These are phyloP conservation scores for Cydia amplana DNA, from an alignment of 1,140 invertebrate species.

Conservation along the genomic window DNA sequence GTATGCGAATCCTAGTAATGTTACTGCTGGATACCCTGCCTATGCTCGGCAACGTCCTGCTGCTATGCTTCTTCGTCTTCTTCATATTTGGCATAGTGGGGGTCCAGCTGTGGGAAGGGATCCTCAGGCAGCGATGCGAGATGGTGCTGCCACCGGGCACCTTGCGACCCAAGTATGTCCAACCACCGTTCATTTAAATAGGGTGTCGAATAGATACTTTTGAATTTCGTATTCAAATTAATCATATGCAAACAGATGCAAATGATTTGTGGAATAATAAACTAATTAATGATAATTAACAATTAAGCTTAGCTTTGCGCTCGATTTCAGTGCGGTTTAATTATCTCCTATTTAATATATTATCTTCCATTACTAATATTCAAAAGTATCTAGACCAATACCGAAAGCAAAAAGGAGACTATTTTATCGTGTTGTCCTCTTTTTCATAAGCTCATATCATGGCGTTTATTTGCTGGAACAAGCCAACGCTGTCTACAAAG, in stretches of 20 bases:
- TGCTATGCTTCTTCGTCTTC: slow-evolving; percentile 99
- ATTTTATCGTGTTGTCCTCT: slow-evolving; percentile 10
- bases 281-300: background rate
- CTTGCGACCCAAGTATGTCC: slow-evolving; percentile 87
- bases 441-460: slow-evolving; percentile 17
- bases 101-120: slow-evolving; percentile 99
- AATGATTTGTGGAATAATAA: background rate
- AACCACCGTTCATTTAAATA: background rate
- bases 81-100: slow-evolving; percentile 99
- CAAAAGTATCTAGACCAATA: slow-evolving; percentile 15
- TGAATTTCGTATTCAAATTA: background rate
- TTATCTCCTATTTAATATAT: too few relatives aligned
- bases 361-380: background rate
- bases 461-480: slow-evolving; percentile 18
- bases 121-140: slow-evolving; percentile 95
- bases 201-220: background rate
- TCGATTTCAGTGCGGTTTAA: too few relatives aligned
- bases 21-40: slow-evolving; percentile 98
- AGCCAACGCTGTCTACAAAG: background rate
- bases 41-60: slow-evolving; percentile 98
- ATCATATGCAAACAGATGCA: background rate
- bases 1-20: slow-evolving; percentile 99
- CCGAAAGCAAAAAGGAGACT: background rate
- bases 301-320: background rate
- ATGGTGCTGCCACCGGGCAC: slow-evolving; percentile 85